Conservation (phyloP, 2,113 vertebrate species). For the Hypocryptadius cinnamomeus region DNA sequence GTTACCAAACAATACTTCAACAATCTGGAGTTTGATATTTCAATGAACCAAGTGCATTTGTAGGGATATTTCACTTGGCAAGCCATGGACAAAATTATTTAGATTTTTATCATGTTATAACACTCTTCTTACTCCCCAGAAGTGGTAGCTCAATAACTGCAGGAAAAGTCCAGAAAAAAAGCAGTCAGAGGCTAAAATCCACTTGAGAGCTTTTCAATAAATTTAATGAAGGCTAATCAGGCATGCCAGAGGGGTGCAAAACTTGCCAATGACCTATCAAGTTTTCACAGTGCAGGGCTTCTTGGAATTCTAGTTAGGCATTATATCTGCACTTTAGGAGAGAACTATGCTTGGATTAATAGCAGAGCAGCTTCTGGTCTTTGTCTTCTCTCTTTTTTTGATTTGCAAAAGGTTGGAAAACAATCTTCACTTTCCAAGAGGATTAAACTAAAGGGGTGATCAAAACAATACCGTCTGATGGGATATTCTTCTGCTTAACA, state of each 20-base stretch:
- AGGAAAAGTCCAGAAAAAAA: background rate
- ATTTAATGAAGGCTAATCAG: background rate
- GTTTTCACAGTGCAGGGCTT: background rate
- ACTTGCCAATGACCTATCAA: background rate
- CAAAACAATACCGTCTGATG: background rate
- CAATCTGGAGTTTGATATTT: background rate
- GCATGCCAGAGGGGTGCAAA: background rate
- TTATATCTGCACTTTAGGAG: background rate
- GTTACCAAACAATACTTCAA: background rate
- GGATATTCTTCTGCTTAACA: background rate
- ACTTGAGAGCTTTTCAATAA: background rate
- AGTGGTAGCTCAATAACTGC: background rate
- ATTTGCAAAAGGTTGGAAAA: background rate
- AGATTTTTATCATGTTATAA: background rate
- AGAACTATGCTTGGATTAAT: background rate
- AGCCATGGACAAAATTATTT: background rate
- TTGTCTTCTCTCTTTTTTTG: background rate
- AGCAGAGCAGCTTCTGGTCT: background rate
- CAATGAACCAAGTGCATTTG: background rate
- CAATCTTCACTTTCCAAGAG: background rate
- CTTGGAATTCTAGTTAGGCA: background rate
- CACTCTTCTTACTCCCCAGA: background rate
- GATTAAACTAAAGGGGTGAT: background rate
- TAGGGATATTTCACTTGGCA: background rate
- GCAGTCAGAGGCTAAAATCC: background rate